Conservation (phyloP, 1,140 invertebrate species). For the Ridgeia piscesae region DNA sequence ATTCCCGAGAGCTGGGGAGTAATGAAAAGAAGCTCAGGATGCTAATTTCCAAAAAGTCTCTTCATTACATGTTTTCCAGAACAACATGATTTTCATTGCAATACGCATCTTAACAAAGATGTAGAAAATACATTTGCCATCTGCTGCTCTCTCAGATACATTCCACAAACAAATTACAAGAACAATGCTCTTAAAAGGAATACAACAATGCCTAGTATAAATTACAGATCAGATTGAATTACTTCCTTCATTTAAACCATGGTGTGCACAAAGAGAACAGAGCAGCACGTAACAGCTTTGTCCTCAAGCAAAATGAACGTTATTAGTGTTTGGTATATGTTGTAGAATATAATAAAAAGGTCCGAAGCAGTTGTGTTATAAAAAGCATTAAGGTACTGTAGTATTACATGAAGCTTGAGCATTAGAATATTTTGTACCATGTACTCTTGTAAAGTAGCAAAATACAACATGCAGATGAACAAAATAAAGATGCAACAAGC, state of each 20-base stretch:
- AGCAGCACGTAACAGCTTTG: background rate
- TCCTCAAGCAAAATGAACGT: background rate
- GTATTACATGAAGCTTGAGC: background rate
- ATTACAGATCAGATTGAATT: too few species aligned
- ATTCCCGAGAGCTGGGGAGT: too few species aligned
- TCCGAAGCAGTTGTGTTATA: background rate
- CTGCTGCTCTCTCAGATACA: background rate
- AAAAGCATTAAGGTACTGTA: background rate
- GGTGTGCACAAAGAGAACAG: background rate
- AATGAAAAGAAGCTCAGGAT: too few species aligned
- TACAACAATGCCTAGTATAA: too few species aligned
- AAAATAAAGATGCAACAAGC: background rate
- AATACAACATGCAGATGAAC: background rate
- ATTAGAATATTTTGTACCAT: background rate
- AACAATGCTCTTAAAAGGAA: too few species aligned
- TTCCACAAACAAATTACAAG: background rate
- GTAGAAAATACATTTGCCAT: background rate
- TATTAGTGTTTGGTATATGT: background rate
- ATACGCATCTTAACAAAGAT: background rate
- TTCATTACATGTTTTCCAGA: background rate
- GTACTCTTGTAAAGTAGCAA: background rate
- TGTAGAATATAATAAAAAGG: background rate
- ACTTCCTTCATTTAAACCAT: background rate
- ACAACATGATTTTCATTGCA: background rate
- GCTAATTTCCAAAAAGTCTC: background rate